These are phyloP conservation scores for Chouioia cunea DNA, from an alignment of 2,888 invertebrate genomes.

Conservation along the genomic window DNA sequence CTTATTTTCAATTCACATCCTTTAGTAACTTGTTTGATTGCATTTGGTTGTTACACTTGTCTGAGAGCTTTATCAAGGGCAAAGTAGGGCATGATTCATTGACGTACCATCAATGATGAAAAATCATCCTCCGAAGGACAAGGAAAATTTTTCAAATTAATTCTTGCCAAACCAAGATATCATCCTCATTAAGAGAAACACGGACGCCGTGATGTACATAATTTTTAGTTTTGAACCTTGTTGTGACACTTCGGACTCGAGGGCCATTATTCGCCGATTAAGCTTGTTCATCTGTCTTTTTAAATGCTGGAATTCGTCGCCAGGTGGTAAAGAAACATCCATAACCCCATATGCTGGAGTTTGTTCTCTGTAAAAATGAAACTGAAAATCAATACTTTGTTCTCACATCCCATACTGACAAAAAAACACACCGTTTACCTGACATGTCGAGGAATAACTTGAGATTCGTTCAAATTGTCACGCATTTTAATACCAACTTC, in stretches of 20 bases:
- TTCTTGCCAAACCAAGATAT: conserved; percentile 84
- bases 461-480: conserved; percentile 56
- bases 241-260: conserved; percentile 88
- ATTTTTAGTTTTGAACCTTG: conserved; percentile 89
- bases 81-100: conserved; percentile 4
- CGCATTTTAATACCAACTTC: conserved; percentile 49
- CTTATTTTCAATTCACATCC: conserved; percentile 5
- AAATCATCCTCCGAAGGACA: conserved; percentile 14
- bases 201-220: conserved; percentile 85
- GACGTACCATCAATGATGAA: conserved; percentile 30
- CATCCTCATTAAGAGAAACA: conserved; percentile 88
- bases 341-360: conserved; percentile 72
- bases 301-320: conserved; percentile 86
- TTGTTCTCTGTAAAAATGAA: conserved; percentile 72
- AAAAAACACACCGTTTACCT: conserved; percentile 54
- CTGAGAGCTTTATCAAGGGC: conserved; percentile 10
- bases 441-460: conserved; percentile 57
- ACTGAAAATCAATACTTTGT: conserved; percentile 2
- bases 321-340: conserved; percentile 67
- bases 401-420: not conserved
- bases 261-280: conserved; percentile 86
- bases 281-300: conserved; percentile 88
- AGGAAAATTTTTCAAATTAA: conserved; percentile 55
- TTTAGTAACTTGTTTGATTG: not conserved
- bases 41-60: not conserved